A percentile compares a stretch with the other conserved stretches of the same genome.
phyloP scores from a whole-genome alignment of 2,888 invertebrate species.

The Bibio marci region DNA sequence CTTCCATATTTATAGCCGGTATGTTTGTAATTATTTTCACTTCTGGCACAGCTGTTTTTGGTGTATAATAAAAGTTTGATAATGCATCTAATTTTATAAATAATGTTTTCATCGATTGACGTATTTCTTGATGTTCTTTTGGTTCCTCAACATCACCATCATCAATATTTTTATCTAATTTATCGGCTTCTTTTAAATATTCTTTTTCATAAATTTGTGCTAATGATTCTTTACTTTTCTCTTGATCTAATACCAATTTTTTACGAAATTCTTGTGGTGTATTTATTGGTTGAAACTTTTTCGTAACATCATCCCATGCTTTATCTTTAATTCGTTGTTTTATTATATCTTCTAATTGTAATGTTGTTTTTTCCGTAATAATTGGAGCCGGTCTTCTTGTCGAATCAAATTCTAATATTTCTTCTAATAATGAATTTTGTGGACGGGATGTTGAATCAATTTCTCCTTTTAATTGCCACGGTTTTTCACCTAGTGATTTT shows the following conservation, averaged over 20 bases:
- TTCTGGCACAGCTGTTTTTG: slow-evolving; percentile 70
- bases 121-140: slow-evolving; percentile 62
- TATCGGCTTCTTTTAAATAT: slow-evolving; percentile 49
- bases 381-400: slow-evolving; percentile 71
- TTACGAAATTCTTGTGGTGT: slow-evolving; percentile 75
- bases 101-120: slow-evolving; percentile 50
- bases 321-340: slow-evolving; percentile 79
- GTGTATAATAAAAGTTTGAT: slow-evolving; percentile 88
- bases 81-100: slow-evolving; percentile 82
- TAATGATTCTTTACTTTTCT: slow-evolving; percentile 84
- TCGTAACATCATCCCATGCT: slow-evolving; percentile 84
- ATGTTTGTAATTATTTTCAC: slow-evolving; percentile 79
- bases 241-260: slow-evolving; percentile 72
- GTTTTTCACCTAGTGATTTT: slow-evolving; percentile 59
- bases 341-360: slow-evolving; percentile 81
- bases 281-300: slow-evolving; percentile 69
- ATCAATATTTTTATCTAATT: slow-evolving; percentile 18
- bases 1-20: slow-evolving; percentile 85
- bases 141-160: slow-evolving; percentile 37
- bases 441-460: slow-evolving; percentile 61
- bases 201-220: slow-evolving; percentile 89
- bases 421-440: slow-evolving; percentile 82
- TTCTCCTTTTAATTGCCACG: slow-evolving; percentile 92
- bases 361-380: slow-evolving; percentile 80
- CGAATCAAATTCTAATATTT: slow-evolving; percentile 79